A percentile compares a stretch with the other conserved stretches of the same genome.
Conservation (phyloP, 2,113 vertebrate species). For the pig (Sus scrofa) region T2T-Sscrofa CM000822.6:81941501-81942000, state of each 20-base stretch:
- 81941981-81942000: background rate
- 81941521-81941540: background rate
- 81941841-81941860: no score
- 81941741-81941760: no score
- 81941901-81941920: background rate
- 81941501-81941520: background rate
- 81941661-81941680: background rate
- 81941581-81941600: background rate
- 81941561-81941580: background rate
- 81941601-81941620: background rate
- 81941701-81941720: background rate
- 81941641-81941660: background rate
- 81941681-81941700: background rate
- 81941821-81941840: background rate
- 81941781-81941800: no score
- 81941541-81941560: background rate
- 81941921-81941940: background rate
- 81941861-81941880: background rate
- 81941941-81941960: background rate
- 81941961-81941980: background rate
- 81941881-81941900: background rate
- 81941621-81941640: background rate
- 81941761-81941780: background rate
- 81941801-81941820: accelerated
- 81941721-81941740: background rate